Conservation (phyloP, 2,888 invertebrate genomes). For the Phalangium opilio region DNA sequence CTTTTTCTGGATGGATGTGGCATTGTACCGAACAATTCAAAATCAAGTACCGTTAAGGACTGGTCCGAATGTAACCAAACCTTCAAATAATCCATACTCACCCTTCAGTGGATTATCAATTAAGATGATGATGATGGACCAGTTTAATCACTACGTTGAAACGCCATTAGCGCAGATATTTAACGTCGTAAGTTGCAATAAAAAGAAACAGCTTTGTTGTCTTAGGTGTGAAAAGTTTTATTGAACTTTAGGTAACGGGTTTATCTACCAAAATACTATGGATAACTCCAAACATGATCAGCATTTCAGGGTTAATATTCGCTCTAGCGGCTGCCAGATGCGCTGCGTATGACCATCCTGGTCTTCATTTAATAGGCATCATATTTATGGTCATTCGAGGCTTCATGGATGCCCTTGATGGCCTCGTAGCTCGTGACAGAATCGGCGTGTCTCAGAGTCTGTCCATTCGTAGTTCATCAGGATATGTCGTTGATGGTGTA, state of each 20-base stretch:
- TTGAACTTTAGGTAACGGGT: too few relatives aligned
- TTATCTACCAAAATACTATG: too few relatives aligned
- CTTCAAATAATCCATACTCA: constrained; percentile 37
- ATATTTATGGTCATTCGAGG: constrained; percentile 62
- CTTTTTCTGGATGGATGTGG: constrained; percentile 22
- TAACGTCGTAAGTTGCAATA: constrained; percentile 33
- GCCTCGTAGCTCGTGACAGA: constrained; percentile 62
- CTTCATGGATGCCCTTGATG: constrained; percentile 71
- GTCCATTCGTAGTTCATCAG: constrained; percentile 61
- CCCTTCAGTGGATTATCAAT: constrained; percentile 47
- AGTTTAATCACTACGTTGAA: constrained; percentile 65
- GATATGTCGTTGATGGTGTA: constrained; percentile 66
- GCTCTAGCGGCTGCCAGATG: constrained; percentile 59
- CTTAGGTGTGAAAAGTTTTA: too few relatives aligned
- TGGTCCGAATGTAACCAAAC: constrained; percentile 25
- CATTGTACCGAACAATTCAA: constrained; percentile 19
- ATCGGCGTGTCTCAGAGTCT: constrained; percentile 58
- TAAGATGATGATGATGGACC: constrained; percentile 66
- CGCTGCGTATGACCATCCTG: constrained; percentile 48
- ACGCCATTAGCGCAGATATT: constrained; percentile 59
- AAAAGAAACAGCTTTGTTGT: too few relatives aligned
- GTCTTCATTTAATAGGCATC: constrained; percentile 54
- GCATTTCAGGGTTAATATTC: constrained; percentile 57
- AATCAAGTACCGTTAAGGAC: constrained; percentile 22
- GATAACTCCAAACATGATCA: constrained; percentile 70